Evolutionary conservation across 2,888 invertebrate species (phyloP).

Genomic region (Luperina testacea): DNA sequence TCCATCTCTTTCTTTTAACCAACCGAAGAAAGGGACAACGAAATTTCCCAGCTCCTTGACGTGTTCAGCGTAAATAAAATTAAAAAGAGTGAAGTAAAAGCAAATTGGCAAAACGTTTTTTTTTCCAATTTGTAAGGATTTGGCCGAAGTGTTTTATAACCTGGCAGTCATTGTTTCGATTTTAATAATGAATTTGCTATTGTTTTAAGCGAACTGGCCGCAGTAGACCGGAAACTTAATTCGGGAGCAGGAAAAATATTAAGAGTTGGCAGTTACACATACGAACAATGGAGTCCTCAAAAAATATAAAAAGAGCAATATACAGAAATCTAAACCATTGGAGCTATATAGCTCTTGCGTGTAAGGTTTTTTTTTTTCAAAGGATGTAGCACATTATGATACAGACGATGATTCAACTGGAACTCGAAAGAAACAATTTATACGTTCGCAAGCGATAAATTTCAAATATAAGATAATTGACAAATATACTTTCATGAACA

Average conservation of each 20-base stretch:
- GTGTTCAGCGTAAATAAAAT: slow-evolving; percentile 54
- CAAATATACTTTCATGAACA: slow-evolving; percentile 48
- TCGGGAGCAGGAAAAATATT: slow-evolving; percentile 25
- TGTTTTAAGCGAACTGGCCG: slow-evolving; percentile 60
- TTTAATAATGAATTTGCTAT: slow-evolving; percentile 66
- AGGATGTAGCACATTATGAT: background rate
- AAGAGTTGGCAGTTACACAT: background rate
- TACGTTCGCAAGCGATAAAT: slow-evolving; percentile 42
- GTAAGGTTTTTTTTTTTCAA: background rate
- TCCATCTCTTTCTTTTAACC: slow-evolving; percentile 45
- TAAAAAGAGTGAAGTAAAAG: slow-evolving; percentile 59
- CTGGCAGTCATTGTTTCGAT: slow-evolving; percentile 63
- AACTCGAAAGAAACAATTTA: slow-evolving; percentile 27
- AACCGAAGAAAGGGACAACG: slow-evolving; percentile 31
- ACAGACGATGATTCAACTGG: slow-evolving; percentile 13
- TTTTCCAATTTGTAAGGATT: slow-evolving; percentile 61
- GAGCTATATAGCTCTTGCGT: background rate
- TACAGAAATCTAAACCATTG: background rate
- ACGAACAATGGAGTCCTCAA: slow-evolving; percentile 36
- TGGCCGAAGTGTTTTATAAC: slow-evolving; percentile 63
- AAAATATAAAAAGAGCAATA: slow-evolving; percentile 12
- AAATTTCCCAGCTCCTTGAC: slow-evolving; percentile 47
- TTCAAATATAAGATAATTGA: slow-evolving; percentile 56
- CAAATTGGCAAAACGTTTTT: slow-evolving; percentile 63
- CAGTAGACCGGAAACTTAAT: slow-evolving; percentile 47